Base-by-base conservation (phyloP, 2,113 vertebrate species). In the Pluvialis apricaria region DNA sequence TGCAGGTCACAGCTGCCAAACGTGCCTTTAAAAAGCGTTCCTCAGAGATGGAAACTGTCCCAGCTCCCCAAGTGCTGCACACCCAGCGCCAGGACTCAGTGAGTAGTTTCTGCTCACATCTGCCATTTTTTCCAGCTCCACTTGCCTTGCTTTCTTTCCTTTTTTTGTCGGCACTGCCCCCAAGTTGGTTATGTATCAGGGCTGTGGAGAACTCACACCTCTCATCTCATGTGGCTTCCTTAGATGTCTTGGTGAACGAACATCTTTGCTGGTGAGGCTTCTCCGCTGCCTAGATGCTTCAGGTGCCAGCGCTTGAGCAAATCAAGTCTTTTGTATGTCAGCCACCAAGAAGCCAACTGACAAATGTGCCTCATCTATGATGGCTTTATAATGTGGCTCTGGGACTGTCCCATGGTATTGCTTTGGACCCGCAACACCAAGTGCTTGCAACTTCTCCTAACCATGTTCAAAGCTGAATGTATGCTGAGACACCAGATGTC, bases 401-500 rank as follows among this genome's bases (percentile, higher is more conserved):
- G 73, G 58, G 88, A 11, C 24, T 10, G 13, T 25, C 78, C 78
- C 29, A 0, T 0, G 5, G 40, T 0, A 1, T 17, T 17, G 24
- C 77, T 86, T 19, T 76, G 40, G 76, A 28, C 64, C 54, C 2
- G 0, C 5, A 12, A n/a, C 29, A 7, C 42, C 0, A 1, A 57
- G 14, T 42, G 60, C 34, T 38, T 62, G 25, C 34, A 19, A 17
- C 64, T 79, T 72, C 78, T 64, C 13, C 0, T 15, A 66, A 25
- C 52, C 15, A 0, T 4, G 20, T 52, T 72, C 57, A 64, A 68
- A 84, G 75, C 55, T 64, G 55, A 42, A 52, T 82, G 82, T 86
- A 70, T 82, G 62, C 92, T 92, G 82, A 91, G 61, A 70, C 61
- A 70, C 69, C 65, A 90, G 91, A 90, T 93, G 91, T 92, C 84